Percentiles rank a stretch among this genome's conserved stretches.
Evolutionary conservation across 2,113 vertebrate species (phyloP).

Genomic region (Nipponia nippon): DNA sequence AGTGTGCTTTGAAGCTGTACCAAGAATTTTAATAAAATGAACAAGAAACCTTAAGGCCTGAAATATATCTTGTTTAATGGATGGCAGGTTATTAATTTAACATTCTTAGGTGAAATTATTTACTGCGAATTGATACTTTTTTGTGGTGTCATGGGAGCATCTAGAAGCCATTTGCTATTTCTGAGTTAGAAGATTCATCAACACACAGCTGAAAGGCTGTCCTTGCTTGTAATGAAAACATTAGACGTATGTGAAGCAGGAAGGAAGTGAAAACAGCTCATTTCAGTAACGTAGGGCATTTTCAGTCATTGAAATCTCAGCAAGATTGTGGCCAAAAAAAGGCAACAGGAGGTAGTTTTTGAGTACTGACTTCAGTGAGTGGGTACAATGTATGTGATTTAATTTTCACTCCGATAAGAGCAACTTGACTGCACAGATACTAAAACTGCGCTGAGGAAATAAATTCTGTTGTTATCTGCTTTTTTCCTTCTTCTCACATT

Average conservation of each 20-base stretch:
- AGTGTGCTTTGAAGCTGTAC: neutral
- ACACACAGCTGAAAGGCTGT: neutral
- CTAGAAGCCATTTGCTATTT: neutral
- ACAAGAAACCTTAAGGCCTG: neutral
- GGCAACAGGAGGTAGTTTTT: neutral
- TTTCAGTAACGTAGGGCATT: neutral
- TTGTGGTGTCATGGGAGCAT: neutral
- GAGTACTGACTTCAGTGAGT: neutral
- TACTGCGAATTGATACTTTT: neutral
- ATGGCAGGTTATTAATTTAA: neutral
- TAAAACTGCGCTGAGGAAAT: neutral
- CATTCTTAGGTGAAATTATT: neutral
- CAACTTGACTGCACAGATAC: neutral
- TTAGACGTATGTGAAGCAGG: neutral
- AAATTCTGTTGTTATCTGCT: neutral
- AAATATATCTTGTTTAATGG: neutral
- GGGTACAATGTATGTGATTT: rapidly evolving
- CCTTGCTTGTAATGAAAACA: neutral
- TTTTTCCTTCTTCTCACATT: neutral
- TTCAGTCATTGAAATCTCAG: neutral
- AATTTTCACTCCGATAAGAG: neutral
- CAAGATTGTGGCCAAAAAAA: neutral
- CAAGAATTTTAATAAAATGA: neutral
- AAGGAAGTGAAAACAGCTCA: neutral
- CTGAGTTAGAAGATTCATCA: neutral